Conservation (phyloP, 1,140 invertebrate genomes). For the Penaeus japonicus region DNA sequence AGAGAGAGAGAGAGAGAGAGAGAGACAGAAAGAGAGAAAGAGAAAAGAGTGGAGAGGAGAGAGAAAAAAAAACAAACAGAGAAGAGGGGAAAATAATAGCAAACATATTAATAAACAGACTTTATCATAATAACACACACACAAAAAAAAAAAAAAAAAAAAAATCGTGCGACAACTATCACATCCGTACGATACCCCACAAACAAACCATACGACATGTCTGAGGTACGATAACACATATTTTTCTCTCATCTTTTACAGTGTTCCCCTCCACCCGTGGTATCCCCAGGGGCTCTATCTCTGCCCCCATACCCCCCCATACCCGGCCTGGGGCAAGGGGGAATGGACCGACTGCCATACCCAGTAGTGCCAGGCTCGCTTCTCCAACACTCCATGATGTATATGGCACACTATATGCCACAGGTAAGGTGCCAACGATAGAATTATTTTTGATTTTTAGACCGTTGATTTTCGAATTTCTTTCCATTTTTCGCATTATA, state of each 20-base stretch:
- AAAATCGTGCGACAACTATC: background rate
- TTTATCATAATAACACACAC: too few species aligned
- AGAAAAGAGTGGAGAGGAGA: too few species aligned
- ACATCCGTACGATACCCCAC: too few species aligned
- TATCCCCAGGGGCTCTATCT: conserved; percentile 51
- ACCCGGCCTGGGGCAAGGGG: conserved; percentile 44
- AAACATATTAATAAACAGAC: too few species aligned
- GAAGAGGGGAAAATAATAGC: too few species aligned
- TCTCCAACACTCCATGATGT: conserved; percentile 87
- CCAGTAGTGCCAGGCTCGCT: conserved; percentile 70
- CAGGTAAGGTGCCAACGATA: conserved; percentile 50
- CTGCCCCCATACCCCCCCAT: conserved; percentile 51
- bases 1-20: too few species aligned
- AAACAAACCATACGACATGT: too few species aligned
- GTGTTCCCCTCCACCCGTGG: conserved; percentile 49
- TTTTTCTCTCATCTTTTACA: background rate
- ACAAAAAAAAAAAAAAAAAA: too few species aligned
- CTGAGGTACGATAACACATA: background rate
- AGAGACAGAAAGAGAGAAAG: too few species aligned
- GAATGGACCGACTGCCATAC: conserved; percentile 52
- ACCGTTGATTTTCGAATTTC: background rate
- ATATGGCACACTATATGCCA: conserved; percentile 85
- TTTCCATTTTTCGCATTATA: too few species aligned
- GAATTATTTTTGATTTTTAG: background rate
- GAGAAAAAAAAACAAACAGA: too few species aligned